Base-by-base conservation (phyloP, 1,140 invertebrate species). In the Lepidurus couesii region DNA sequence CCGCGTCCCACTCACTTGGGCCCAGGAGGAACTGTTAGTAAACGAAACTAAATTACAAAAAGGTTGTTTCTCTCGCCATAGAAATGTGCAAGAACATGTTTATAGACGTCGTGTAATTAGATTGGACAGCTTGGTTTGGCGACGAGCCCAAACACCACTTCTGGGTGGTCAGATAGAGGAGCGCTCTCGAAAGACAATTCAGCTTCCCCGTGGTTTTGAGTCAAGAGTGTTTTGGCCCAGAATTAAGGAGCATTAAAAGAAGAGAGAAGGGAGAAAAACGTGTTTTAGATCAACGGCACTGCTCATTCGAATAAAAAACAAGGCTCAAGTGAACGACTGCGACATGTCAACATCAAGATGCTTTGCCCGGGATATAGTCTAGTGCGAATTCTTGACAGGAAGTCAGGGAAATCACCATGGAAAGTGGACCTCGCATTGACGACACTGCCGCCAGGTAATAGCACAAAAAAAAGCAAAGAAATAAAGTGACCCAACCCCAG, bases 71-170 rank as follows among this genome's bases (percentile, higher is more conserved):
- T 65, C n/a, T n/a, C 53, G 16, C 16, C 53, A 65, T 34, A 65
- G 53, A 65, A 21, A 65, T 9, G 53, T 65, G n/a, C 53, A 65
- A 21, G 53, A 65, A 65, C 53, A 65, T 65, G 53, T 65, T 65
- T 65, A 65, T 65, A 65, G 53, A 65, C 53, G 53, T 65, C 53
- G 53, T 65, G 53, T 65, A 65, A 65, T 65, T 65, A 65, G 53
- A 65, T 65, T 65, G 53, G 53, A 65, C 53, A 65, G 53, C 53
- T 65, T 65, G 53, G 53, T 65, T 65, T 65, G 53, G 53, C 53
- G 16, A 65, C 53, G 16, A 65, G 53, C 53, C 53, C 53, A 65
- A 65, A 21, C 13, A 65, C 53, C 21, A 65, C 53, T 65, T 65
- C 53, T 65, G 53, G 53, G 53, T 65, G 53, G 53, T 7, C 53